A percentile compares a stretch with the other conserved stretches of the same genome.
These are phyloP conservation scores for Tetanocera ferruginea DNA, from an alignment of 2,888 invertebrate genomes.

Conservation along the genomic window DNA sequence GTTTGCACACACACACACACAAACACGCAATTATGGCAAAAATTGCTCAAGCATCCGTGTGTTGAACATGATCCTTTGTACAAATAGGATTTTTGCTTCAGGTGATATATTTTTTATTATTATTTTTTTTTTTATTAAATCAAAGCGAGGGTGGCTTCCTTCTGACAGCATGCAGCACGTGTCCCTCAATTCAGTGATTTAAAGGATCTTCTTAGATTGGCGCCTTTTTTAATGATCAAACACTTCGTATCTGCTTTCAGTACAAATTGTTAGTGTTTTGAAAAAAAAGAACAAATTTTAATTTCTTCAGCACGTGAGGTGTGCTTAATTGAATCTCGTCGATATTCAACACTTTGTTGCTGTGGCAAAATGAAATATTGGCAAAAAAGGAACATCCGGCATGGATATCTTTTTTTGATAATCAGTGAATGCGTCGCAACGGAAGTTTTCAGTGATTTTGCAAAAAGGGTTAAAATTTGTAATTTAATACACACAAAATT, in stretches of 20 bases:
- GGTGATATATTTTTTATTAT: slow-evolving; percentile 46
- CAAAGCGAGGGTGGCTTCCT: slow-evolving; percentile 56
- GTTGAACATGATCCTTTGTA: slow-evolving; percentile 25
- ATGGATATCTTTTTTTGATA: not conserved
- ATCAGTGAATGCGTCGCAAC: not conserved
- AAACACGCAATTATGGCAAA: not conserved
- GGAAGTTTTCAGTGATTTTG: slow-evolving; percentile 21
- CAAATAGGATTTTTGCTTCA: slow-evolving; percentile 57
- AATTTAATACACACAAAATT: slow-evolving; percentile 1
- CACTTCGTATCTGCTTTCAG: slow-evolving; percentile 7
- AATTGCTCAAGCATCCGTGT: not conserved
- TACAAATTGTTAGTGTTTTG: not conserved
- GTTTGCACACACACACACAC: not conserved
- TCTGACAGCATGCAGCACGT: slow-evolving; percentile 55
- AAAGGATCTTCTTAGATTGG: slow-evolving; percentile 53
- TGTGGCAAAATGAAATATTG: not conserved
- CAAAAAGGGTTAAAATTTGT: not conserved
- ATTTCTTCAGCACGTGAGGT: slow-evolving; percentile 6
- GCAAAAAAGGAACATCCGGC: slow-evolving; percentile 27
- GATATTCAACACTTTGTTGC: slow-evolving; percentile 30
- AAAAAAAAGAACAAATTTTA: not conserved
- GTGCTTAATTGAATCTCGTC: not conserved
- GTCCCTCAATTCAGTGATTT: slow-evolving; percentile 46
- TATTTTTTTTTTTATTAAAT: not conserved
- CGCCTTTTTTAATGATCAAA: slow-evolving; percentile 57